Evolutionary conservation across 2,113 vertebrate genomes (phyloP).

Genomic region (Oncorhynchus clarkii): DNA sequence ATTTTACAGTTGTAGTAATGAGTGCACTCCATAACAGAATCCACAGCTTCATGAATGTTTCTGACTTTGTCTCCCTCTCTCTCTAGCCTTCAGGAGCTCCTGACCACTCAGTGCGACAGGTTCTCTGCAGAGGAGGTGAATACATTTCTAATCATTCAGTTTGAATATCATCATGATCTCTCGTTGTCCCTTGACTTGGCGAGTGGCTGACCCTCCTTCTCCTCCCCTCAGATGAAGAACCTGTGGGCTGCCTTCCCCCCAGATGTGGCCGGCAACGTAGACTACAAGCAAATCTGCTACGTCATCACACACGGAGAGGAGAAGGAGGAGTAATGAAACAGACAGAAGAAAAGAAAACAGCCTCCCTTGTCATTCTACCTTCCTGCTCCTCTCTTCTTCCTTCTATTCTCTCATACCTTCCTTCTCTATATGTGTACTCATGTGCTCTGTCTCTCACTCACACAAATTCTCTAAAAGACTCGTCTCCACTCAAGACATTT

Average conservation of each 20-base stretch:
- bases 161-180: neutral
- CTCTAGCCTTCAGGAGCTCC: conserved; percentile 84
- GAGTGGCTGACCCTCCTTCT: neutral
- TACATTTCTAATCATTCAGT: neutral
- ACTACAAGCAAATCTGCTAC: conserved; percentile 96
- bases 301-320: conserved; percentile 93
- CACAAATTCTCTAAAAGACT: conserved; percentile 56
- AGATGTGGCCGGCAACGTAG: conserved; percentile 85
- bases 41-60: neutral
- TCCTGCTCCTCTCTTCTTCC: conserved; percentile 25
- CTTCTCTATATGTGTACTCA: conserved; percentile 22
- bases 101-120: conserved; percentile 90
- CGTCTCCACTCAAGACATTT: conserved; percentile 48
- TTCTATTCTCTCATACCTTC: conserved; percentile 13
- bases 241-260: conserved; percentile 85
- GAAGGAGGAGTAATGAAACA: conserved; percentile 77
- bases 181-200: neutral
- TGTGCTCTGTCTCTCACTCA: conserved; percentile 27
- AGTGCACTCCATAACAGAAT: neutral
- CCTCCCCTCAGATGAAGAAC: conserved; percentile 76
- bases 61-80: neutral
- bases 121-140: conserved; percentile 85
- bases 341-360: conserved; percentile 48
- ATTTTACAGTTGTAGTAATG: neutral
- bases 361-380: conserved; percentile 65